phyloP scores from a whole-genome alignment of 1,140 invertebrate genomes.

The Drosophila seguyi region DNA sequence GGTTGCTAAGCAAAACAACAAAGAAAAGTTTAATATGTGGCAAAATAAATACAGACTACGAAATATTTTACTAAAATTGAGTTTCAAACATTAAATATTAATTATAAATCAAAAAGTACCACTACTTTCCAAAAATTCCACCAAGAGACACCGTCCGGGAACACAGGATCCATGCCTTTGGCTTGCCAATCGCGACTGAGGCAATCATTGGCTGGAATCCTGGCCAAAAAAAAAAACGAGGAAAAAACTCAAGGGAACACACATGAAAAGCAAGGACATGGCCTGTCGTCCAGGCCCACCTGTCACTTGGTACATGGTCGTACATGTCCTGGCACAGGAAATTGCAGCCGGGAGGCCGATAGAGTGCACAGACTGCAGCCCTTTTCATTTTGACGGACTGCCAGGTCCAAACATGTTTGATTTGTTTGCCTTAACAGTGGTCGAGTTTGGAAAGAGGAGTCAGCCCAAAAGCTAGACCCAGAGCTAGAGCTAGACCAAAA shows the following conservation, averaged over 20 bases:
- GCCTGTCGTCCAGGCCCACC: neutral
- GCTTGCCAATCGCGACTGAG: constrained; percentile 41
- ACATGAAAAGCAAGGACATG: constrained; percentile 5
- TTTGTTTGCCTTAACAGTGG: constrained; percentile 15
- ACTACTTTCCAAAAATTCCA: neutral
- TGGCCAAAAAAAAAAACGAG: constrained; percentile 24
- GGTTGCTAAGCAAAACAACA: neutral
- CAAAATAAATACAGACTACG: neutral
- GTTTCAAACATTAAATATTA: accelerated
- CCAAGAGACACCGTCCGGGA: neutral
- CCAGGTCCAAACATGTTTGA: constrained; percentile 38
- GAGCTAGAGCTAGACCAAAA: neutral
- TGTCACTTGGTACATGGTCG: constrained; percentile 9
- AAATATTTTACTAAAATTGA: neutral
- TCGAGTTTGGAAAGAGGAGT: constrained; percentile 14
- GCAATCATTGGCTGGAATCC: neutral
- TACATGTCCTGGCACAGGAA: constrained; percentile 8
- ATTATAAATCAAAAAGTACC: too few species aligned
- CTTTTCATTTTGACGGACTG: constrained; percentile 29
- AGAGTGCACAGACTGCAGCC: constrained; percentile 6
- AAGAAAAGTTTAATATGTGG: neutral
- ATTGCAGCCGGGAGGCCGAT: constrained; percentile 20
- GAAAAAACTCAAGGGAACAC: constrained; percentile 1
- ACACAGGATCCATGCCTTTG: constrained; percentile 11
- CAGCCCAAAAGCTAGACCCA: neutral